Evolutionary conservation across 2,888 invertebrate genomes (phyloP), one percentile per base, ranked within the genome.

Genomic region (Machimus atricapillus): DNA sequence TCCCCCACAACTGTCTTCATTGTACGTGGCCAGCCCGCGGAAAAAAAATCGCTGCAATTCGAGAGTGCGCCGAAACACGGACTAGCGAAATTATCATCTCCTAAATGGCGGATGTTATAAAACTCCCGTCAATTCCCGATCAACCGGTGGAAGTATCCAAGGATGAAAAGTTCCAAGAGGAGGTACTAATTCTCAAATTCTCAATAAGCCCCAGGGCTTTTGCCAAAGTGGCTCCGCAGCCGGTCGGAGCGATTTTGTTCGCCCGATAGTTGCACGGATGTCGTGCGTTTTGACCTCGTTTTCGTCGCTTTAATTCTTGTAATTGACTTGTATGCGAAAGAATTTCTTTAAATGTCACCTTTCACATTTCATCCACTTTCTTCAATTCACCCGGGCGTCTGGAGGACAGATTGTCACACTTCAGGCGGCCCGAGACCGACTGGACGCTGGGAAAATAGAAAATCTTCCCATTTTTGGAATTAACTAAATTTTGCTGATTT

Each of bases 41-140:
- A 66, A 23, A 23, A 23, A 23, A 12, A 66, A 27, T 56, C 66
- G 3, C 27, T 66, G 12, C 27, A 66, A 27, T 66, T 66, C 19
- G 27, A 66, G 19, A 66, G 19, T 66, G 66, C 27, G 23, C 66
- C n/a, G 12, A 66, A 66, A 27, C 66, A 66, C 66, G 27, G 27
- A 19, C 8, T 66, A 66, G 23, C 37, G 40, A 34, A 58, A 7
- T 40, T 73, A 40, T 37, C n/a, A 74, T 46, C 43, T 81, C 86
- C 87, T 87, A 89, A 90, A 92, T 92, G 92, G 92, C 92, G 89
- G 92, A 92, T 90, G 91, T 92, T 89, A 92, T 91, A 90, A 92
- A 92, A 89, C 87, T 90, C 85, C 89, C 87, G 89, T 87, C 89
- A 87, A 89, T 89, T 82, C 85, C 89, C 85, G 89, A 89, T 82